Conservation (phyloP, 30 jellyfish, hydroid and myxozoan species). For the Aurelia coerulea region DNA sequence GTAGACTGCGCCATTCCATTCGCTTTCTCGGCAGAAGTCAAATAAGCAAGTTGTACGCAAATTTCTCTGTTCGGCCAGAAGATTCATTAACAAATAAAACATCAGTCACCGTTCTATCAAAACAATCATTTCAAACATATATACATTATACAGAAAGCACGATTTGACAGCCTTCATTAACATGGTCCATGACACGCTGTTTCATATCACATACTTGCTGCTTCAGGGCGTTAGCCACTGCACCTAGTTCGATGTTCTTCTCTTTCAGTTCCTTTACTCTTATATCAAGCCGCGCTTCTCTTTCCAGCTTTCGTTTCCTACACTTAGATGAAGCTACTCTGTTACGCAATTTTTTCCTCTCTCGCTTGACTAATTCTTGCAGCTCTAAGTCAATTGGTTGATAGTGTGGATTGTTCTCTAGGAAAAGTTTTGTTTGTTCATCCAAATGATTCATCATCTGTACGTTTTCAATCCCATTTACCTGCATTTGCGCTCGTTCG, state of each 20-base stretch:
- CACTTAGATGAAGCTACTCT: constrained; percentile 98
- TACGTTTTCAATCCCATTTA: constrained; percentile 65
- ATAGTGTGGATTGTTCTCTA: constrained; percentile 91
- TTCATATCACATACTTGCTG: constrained; percentile 98
- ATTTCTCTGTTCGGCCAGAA: too few relatives aligned
- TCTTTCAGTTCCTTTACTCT: constrained; percentile 93
- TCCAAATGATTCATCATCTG: constrained; percentile 53
- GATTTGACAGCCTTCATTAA: constrained; percentile 98
- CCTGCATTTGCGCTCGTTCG: constrained; percentile 67
- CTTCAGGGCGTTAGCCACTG: constrained; percentile 98
- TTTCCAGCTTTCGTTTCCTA: constrained; percentile 92
- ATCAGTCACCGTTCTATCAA: too few relatives aligned
- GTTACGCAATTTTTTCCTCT: constrained; percentile 93
- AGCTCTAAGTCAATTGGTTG: constrained; percentile 94
- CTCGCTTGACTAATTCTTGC: constrained; percentile 98
- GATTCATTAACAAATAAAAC: too few relatives aligned
- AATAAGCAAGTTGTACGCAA: too few relatives aligned
- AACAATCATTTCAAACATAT: neutral
- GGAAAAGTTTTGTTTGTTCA: constrained; percentile 84
- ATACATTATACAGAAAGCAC: constrained; percentile 69
- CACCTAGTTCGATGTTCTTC: constrained; percentile 94
- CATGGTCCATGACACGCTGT: constrained; percentile 99
- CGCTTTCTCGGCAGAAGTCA: too few relatives aligned
- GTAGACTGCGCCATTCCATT: too few relatives aligned
- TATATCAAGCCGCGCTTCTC: constrained; percentile 97